Evolutionary conservation across 2,888 invertebrate genomes (phyloP).

Genomic region (Silvanus unidentatus): DNA sequence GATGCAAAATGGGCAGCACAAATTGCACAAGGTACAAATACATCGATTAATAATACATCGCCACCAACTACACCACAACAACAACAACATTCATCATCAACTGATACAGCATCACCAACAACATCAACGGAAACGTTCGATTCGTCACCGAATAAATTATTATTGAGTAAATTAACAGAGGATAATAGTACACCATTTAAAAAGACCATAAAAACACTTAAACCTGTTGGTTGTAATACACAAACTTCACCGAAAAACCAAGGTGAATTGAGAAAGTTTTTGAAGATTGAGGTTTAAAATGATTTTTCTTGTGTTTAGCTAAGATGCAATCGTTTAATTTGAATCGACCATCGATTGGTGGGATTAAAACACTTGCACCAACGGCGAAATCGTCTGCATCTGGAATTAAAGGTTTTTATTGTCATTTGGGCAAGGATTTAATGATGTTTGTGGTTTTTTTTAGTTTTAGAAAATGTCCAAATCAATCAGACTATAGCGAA

Average conservation of each 20-base stretch:
- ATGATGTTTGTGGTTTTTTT: not conserved
- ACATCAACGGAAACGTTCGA: too few relatives aligned
- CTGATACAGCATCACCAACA: not conserved
- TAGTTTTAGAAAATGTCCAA: constrained; percentile 43
- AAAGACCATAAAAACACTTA: constrained; percentile 29
- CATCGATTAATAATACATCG: constrained; percentile 24
- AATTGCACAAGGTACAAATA: constrained; percentile 41
- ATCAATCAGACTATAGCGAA: constrained; percentile 35
- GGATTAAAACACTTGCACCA: constrained; percentile 33
- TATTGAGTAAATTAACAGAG: not conserved
- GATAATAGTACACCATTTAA: constrained; percentile 12
- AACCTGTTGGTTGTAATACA: constrained; percentile 19
- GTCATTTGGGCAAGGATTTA: too few relatives aligned
- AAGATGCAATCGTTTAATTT: constrained; percentile 31
- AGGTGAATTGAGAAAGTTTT: not conserved
- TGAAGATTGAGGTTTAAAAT: too few relatives aligned
- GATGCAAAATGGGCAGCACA: constrained; percentile 40
- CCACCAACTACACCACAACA: constrained; percentile 16
- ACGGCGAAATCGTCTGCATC: constrained; percentile 24
- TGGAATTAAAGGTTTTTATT: constrained; percentile 37
- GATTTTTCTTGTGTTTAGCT: constrained; percentile 20
- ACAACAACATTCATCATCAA: constrained; percentile 9
- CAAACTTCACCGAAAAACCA: constrained; percentile 7
- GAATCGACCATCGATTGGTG: constrained; percentile 29
- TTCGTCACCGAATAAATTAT: too few relatives aligned